These are phyloP conservation scores for Vespertilio murinus DNA, from an alignment of 2,797 vertebrate genomes.

Conservation along the genomic window DNA sequence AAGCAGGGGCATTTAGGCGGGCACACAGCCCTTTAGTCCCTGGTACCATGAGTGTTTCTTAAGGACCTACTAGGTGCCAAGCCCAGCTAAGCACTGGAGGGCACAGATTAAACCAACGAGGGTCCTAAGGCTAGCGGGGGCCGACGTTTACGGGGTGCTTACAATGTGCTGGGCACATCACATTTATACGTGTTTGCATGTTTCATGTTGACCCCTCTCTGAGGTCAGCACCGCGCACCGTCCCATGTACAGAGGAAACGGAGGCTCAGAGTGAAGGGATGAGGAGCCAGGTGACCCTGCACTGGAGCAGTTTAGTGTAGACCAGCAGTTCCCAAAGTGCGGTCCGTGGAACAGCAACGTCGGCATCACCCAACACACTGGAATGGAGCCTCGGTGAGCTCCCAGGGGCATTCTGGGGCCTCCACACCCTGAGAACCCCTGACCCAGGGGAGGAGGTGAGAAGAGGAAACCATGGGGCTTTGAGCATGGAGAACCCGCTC, in stretches of 20 bases:
- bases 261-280: neutral
- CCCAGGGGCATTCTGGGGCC: no score
- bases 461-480: no score
- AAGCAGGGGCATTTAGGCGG: neutral
- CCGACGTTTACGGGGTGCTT: fast-evolving
- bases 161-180: fast-evolving
- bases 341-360: fast-evolving
- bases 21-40: neutral
- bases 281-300: neutral
- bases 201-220: neutral
- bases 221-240: neutral
- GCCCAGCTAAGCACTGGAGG: neutral
- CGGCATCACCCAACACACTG: no score
- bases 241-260: neutral
- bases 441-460: neutral
- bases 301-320: fast-evolving
- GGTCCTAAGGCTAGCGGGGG: neutral
- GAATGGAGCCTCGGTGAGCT: neutral
- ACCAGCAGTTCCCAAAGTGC: neutral
- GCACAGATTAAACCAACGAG: neutral
- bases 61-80: neutral
- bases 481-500: neutral
- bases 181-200: fast-evolving
- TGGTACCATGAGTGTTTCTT: neutral
- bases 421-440: neutral